Conservation (phyloP, 2,113 vertebrate genomes). For the Notarius quadriscutis region DNA sequence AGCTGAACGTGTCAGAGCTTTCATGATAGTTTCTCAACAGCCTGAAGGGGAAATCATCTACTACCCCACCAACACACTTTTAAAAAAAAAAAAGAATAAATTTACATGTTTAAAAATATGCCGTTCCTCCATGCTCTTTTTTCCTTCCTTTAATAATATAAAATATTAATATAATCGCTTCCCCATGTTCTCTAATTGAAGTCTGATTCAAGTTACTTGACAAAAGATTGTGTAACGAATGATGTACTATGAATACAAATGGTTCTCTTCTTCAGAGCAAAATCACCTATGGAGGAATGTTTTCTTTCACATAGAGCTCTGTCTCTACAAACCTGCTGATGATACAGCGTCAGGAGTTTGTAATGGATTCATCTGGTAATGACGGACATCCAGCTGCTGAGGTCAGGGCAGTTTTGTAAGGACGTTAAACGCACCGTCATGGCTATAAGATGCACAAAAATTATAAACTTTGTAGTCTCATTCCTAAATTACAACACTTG, state of each 20-base stretch:
- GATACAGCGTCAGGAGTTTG: not conserved
- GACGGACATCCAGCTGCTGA: not conserved
- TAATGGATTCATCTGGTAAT: not conserved
- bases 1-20: slow-evolving; percentile 44
- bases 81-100: slow-evolving; percentile 51
- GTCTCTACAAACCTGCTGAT: too few relatives aligned
- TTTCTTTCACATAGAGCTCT: not conserved
- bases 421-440: not conserved
- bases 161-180: slow-evolving; percentile 65
- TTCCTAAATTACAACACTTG: not conserved
- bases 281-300: not conserved
- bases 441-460: not conserved
- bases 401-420: not conserved
- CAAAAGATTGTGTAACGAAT: not conserved
- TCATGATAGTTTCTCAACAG: slow-evolving; percentile 55
- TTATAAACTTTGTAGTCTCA: too few relatives aligned
- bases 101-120: slow-evolving; percentile 66
- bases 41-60: slow-evolving; percentile 54
- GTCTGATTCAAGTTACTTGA: slow-evolving; percentile 43
- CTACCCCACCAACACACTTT: slow-evolving; percentile 5
- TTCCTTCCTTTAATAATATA: slow-evolving; percentile 66
- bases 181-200: slow-evolving; percentile 54
- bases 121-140: slow-evolving; percentile 53
- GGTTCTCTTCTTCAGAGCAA: slow-evolving; percentile 1
- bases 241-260: slow-evolving; percentile 13